phyloP scores from a whole-genome alignment of 2,888 invertebrate species.

The Diaperis boleti region DNA sequence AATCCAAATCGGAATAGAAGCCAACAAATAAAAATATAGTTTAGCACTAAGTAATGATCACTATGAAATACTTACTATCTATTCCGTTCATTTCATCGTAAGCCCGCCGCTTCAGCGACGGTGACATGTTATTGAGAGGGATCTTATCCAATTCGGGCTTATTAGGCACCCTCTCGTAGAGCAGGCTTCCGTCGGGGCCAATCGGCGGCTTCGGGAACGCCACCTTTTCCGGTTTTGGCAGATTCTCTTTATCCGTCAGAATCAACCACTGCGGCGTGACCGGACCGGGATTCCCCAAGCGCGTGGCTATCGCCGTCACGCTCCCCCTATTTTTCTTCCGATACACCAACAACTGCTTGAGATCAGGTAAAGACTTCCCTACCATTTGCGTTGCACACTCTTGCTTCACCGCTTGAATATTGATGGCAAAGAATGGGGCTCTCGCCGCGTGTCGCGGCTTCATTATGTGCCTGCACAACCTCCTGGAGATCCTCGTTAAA shows the following conservation, averaged over 20 bases:
- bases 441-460: slow-evolving; percentile 89
- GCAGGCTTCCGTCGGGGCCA: slow-evolving; percentile 88
- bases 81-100: slow-evolving; percentile 92
- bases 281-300: slow-evolving; percentile 74
- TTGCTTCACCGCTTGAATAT: slow-evolving; percentile 81
- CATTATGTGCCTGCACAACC: slow-evolving; percentile 85
- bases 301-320: slow-evolving; percentile 79
- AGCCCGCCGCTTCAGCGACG: slow-evolving; percentile 84
- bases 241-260: slow-evolving; percentile 79
- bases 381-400: slow-evolving; percentile 80
- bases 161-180: slow-evolving; percentile 89
- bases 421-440: slow-evolving; percentile 84
- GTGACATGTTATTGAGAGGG: slow-evolving; percentile 69
- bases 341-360: slow-evolving; percentile 70
- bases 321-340: slow-evolving; percentile 73
- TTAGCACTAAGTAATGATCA: slow-evolving; percentile 67
- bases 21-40: slow-evolving; percentile 64
- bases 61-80: slow-evolving; percentile 85
- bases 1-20: slow-evolving; percentile 74
- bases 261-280: slow-evolving; percentile 75
- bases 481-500: slow-evolving; percentile 88
- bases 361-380: slow-evolving; percentile 68
- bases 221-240: slow-evolving; percentile 84
- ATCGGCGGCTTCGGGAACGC: slow-evolving; percentile 93
- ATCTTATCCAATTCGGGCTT: slow-evolving; percentile 80